phyloP scores from a whole-genome alignment of 2,797 vertebrate species.

The Sebastes taczanowskii region DNA sequence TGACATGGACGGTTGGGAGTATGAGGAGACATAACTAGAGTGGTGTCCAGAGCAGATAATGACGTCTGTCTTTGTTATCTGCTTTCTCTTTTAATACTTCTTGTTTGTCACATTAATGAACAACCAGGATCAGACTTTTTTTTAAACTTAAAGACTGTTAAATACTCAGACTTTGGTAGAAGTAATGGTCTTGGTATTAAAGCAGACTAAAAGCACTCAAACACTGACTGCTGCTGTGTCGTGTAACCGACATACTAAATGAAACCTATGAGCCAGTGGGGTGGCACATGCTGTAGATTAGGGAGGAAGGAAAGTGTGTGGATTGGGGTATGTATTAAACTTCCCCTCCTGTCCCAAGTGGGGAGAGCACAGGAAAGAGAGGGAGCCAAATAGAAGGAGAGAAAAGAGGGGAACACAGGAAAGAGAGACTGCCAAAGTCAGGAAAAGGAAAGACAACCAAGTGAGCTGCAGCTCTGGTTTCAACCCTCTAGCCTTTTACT shows the following conservation, averaged over 20 bases:
- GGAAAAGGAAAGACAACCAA: slow-evolving; percentile 78
- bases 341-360: slow-evolving; percentile 90
- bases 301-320: slow-evolving; percentile 84
- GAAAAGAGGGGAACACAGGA: slow-evolving; percentile 82
- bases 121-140: not conserved
- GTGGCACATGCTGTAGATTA: slow-evolving; percentile 96
- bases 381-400: slow-evolving; percentile 72
- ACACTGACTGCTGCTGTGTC: not conserved
- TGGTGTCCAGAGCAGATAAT: not conserved
- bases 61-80: not conserved
- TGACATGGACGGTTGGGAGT: not conserved
- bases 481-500: slow-evolving; percentile 68
- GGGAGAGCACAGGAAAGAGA: slow-evolving; percentile 87
- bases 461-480: slow-evolving; percentile 74
- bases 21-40: not conserved
- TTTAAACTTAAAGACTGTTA: not conserved
- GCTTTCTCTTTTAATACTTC: not conserved
- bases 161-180: not conserved
- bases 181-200: not conserved
- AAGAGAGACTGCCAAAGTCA: slow-evolving; percentile 74
- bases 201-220: not conserved
- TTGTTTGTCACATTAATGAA: not conserved
- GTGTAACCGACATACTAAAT: slow-evolving; percentile 7
- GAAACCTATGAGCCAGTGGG: slow-evolving; percentile 67
- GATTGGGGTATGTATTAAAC: slow-evolving; percentile 82